phyloP scores from a whole-genome alignment of 2,797 vertebrate species.

The Chaenodraco wilsoni region DNA sequence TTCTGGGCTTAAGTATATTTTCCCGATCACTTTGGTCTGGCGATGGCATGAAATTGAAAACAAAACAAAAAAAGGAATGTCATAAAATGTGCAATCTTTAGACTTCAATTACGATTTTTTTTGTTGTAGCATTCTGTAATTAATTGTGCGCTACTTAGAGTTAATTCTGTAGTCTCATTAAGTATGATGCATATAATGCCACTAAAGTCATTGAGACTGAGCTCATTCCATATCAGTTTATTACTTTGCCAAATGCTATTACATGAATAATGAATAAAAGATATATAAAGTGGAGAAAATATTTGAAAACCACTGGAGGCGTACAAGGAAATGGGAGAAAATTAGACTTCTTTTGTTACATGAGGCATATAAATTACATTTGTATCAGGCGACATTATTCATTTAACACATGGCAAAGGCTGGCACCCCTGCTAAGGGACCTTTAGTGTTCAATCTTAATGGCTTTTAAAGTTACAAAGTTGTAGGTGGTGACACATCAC shows the following conservation, averaged over 20 bases:
- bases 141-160: constrained; percentile 61
- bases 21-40: constrained; percentile 28
- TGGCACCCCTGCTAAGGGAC: constrained; percentile 3
- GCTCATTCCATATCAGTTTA: constrained; percentile 52
- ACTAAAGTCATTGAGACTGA: constrained; percentile 58
- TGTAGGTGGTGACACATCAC: constrained; percentile 12
- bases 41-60: constrained; percentile 32
- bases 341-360: constrained; percentile 15
- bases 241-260: constrained; percentile 59
- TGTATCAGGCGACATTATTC: constrained; percentile 6
- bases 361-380: background rate
- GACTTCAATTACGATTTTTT: constrained; percentile 45
- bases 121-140: constrained; percentile 37
- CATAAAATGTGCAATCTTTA: constrained; percentile 25
- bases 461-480: constrained; percentile 37
- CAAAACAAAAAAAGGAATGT: constrained; percentile 18
- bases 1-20: constrained; percentile 8
- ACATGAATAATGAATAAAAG: constrained; percentile 56
- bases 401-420: constrained; percentile 13
- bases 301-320: constrained; percentile 40
- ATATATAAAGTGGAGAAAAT: constrained; percentile 33
- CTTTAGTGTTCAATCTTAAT: constrained; percentile 1
- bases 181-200: constrained; percentile 54
- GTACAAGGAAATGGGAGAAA: constrained; percentile 15
- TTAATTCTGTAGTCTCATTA: constrained; percentile 72